A percentile compares a stretch with the other conserved stretches of the same genome.
These are phyloP conservation scores for Diplodus puntazzo DNA, from an alignment of 2,797 vertebrate species.

Conservation along the genomic window DNA sequence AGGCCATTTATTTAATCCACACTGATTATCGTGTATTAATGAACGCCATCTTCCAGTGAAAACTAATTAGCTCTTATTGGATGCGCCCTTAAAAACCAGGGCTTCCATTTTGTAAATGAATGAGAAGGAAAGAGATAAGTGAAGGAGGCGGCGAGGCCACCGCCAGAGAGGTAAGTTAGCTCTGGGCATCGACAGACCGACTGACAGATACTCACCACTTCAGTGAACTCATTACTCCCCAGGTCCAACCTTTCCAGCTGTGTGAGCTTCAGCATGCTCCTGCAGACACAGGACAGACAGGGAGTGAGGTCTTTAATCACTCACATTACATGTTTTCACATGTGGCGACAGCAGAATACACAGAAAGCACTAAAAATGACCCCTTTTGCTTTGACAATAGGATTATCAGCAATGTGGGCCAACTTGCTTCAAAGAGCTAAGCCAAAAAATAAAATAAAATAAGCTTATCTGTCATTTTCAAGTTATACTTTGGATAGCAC, in stretches of 20 bases:
- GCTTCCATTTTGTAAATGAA: not conserved
- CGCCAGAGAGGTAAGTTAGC: conserved; percentile 34
- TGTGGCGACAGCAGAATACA: not conserved
- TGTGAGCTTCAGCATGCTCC: conserved; percentile 98
- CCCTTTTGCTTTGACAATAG: not conserved
- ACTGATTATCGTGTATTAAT: conserved; percentile 6
- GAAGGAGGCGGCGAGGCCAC: conserved; percentile 34
- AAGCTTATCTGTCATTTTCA: conserved; percentile 12
- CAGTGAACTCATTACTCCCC: conserved; percentile 99
- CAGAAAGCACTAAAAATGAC: not conserved
- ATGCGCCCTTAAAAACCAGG: not conserved
- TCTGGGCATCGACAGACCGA: conserved; percentile 40
- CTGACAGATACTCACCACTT: conserved; percentile 93
- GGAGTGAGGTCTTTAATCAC: conserved; percentile 32
- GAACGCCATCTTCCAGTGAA: not conserved
- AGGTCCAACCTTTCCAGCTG: conserved; percentile 97
- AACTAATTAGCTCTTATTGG: not conserved
- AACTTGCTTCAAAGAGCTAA: not conserved
- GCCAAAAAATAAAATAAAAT: conserved; percentile 21
- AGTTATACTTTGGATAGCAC: conserved; percentile 1
- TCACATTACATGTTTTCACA: not conserved
- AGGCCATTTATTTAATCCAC: conserved; percentile 14
- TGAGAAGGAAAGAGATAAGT: conserved; percentile 4
- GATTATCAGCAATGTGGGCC: conserved; percentile 4
- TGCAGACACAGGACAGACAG: conserved; percentile 69